A percentile compares a stretch with the other conserved stretches of the same genome.
Conservation (phyloP, 2,797 vertebrate genomes). For the Coregonus suidteri region DNA sequence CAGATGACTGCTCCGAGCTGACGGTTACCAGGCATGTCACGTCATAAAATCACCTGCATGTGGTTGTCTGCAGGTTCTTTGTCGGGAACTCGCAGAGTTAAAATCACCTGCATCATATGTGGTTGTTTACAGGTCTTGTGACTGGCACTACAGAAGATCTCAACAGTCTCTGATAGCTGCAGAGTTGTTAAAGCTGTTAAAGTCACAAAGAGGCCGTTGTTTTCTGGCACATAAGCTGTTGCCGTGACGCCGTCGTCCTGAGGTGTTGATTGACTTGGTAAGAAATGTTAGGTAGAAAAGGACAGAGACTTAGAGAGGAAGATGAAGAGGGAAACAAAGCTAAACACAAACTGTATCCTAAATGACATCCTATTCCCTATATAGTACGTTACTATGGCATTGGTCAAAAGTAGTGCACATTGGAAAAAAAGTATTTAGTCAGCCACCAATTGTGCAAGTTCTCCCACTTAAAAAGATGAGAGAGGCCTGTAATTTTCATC, state of each 20-base stretch:
- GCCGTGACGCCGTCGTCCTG: neutral
- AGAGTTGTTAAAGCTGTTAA: slow-evolving; percentile 13
- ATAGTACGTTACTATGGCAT: neutral
- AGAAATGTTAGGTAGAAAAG: slow-evolving; percentile 14
- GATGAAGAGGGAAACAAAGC: neutral
- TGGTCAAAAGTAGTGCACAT: too few species aligned
- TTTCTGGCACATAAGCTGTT: slow-evolving; percentile 15
- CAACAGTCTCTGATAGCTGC: slow-evolving; percentile 7
- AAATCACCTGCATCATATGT: neutral
- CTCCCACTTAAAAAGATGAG: too few species aligned
- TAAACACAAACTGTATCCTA: slow-evolving; percentile 3
- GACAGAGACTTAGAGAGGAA: slow-evolving; percentile 8
- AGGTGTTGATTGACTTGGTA: slow-evolving; percentile 37
- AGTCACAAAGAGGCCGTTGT: slow-evolving; percentile 16
- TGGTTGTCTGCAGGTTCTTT: too few species aligned
- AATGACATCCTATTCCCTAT: neutral
- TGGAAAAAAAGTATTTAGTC: too few species aligned
- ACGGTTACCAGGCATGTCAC: too few species aligned
- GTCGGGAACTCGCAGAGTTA: too few species aligned
- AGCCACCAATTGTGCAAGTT: too few species aligned
- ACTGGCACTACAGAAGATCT: neutral
- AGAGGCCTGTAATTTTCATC: too few species aligned
- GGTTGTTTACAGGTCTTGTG: slow-evolving; percentile 15
- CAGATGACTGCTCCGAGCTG: too few species aligned
- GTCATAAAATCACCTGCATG: too few species aligned